These are phyloP conservation scores for Oreotrochilus melanogaster DNA, from an alignment of 2,113 vertebrate species.

Conservation along the genomic window DNA sequence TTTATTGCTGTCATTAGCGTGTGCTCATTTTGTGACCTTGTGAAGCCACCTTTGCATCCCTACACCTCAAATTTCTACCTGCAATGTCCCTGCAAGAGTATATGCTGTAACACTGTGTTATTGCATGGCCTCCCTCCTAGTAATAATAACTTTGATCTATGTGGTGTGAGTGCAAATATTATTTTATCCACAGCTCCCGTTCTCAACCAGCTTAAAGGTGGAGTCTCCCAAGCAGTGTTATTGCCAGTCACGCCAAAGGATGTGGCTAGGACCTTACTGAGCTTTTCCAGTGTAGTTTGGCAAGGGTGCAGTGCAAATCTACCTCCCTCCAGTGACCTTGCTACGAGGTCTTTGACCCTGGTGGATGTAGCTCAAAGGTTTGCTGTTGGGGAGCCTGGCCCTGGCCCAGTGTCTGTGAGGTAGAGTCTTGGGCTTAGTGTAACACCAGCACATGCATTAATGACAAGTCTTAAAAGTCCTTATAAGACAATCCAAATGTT, in stretches of 20 bases:
- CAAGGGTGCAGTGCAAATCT: not conserved
- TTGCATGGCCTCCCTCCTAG: not conserved
- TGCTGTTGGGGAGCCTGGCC: fast-evolving
- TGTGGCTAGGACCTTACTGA: conserved; percentile 41
- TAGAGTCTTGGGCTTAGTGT: not conserved
- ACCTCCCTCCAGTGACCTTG: not conserved
- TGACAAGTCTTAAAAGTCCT: not conserved
- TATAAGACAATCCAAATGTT: not conserved
- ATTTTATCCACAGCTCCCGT: conserved; percentile 3
- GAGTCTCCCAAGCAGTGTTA: conserved; percentile 23
- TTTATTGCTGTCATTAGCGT: not conserved
- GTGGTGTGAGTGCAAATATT: conserved; percentile 2
- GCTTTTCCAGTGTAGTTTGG: conserved; percentile 39
- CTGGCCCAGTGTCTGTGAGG: not conserved
- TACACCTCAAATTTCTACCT: conserved; percentile 20
- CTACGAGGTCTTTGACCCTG: not conserved
- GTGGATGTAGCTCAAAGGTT: not conserved
- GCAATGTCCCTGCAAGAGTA: not conserved
- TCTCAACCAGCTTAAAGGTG: conserved; percentile 28
- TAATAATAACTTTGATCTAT: conserved; percentile 14
- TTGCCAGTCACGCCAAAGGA: not conserved
- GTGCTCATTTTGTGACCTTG: not conserved
- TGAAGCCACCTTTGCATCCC: not conserved
- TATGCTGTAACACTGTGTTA: fast-evolving
- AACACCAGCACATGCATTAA: not conserved